Evolutionary conservation across 2,797 vertebrate species (phyloP).

Genomic region (Eidolon dupreanum): DNA sequence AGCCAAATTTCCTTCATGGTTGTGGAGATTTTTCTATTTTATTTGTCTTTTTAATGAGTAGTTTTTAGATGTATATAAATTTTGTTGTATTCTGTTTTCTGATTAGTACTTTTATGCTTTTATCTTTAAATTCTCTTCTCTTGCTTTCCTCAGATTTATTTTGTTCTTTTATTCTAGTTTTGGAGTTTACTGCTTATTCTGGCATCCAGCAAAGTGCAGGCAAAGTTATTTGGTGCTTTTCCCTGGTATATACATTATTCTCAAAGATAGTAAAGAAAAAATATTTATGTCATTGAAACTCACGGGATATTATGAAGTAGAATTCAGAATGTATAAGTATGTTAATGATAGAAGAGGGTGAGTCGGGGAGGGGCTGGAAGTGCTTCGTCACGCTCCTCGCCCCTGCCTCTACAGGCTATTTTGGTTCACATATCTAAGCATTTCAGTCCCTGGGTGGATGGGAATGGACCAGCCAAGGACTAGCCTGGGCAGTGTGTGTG

Average conservation of each 20-base stretch:
- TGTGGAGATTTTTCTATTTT: not conserved
- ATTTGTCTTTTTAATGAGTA: not conserved
- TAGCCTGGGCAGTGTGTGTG: too few species aligned
- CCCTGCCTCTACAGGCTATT: not conserved
- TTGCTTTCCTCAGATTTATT: not conserved
- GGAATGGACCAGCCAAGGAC: not conserved
- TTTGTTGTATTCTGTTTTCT: constrained; percentile 6
- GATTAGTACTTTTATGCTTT: constrained; percentile 1
- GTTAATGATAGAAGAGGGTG: not conserved
- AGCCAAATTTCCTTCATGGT: not conserved
- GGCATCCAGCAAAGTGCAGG: not conserved
- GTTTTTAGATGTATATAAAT: not conserved
- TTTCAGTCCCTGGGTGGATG: not conserved
- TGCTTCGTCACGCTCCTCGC: not conserved
- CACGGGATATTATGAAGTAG: not conserved
- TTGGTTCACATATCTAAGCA: not conserved
- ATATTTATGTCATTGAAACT: not conserved
- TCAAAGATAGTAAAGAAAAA: not conserved
- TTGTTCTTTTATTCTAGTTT: not conserved
- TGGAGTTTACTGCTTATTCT: not conserved
- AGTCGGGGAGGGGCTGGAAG: not conserved
- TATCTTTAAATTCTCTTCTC: not conserved
- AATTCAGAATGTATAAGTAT: not conserved
- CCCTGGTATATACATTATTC: not conserved
- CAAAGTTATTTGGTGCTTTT: not conserved